Evolutionary conservation across 2,797 vertebrate genomes (phyloP), one percentile per base, ranked within the genome.

Genomic region (Coracias cyanogaster): DNA sequence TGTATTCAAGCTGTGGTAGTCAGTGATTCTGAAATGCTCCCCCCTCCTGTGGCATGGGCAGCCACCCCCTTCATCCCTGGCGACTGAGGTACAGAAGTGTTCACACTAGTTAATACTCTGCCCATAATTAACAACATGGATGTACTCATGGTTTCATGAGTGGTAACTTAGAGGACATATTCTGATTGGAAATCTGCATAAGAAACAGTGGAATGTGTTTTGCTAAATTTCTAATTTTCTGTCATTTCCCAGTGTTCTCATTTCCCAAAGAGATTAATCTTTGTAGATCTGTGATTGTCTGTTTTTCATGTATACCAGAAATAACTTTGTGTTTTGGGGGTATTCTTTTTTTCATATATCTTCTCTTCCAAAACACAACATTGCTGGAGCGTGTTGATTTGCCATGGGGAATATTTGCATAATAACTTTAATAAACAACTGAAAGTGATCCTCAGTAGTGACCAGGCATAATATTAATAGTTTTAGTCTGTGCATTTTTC

Each of bases 401-500:
- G 43, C 24, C 80, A 4, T 49, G n/a, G n/a, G 37, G 46, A 78
- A 69, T 83, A 78, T 88, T 90, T 94, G 29, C 46, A 90, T 86
- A 80, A 80, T 66, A 77, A 66, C 37, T 89, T 92, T 55, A 71
- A 61, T 72, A 89, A 65, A 15, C 11, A 86, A 69, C 66, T 81
- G 37, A 70, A 93, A 72, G 11, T 46, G 28, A 84, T 72, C 13
- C 35, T 96, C 48, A 43, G 1, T 81, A 94, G n/a, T 79, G 82
- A 81, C 51, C 41, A 90, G 45, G 21, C 48, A 78, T 35, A 76
- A 54, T 64, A 66, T 80, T 82, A 79, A 82, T 91, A 49, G 46
- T 65, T 96, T 82, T 64, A 66, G 31, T 83, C 28, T 45, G 28
- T 89, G 10, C 5, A 29, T 93, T 95, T 93, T 90, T 82, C 19